These are phyloP conservation scores for chimpanzee (Pan troglodytes) DNA, from an alignment of 2,113 vertebrate species.

Conservation along the genomic window NHGRI_mPanTro3-v2.1_pri NC_072420.2:47171501-47172000, in stretches of 20 bases:
- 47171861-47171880: neutral
- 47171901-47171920: neutral
- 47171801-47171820: neutral
- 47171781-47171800: neutral
- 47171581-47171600: neutral
- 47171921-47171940: neutral
- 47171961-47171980: neutral
- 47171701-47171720: neutral
- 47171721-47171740: neutral
- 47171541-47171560: neutral
- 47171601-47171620: no score
- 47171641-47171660: neutral
- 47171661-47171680: neutral
- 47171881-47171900: neutral
- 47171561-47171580: neutral
- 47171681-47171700: neutral
- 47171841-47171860: neutral
- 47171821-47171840: neutral
- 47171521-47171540: neutral
- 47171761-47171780: neutral
- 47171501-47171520: neutral
- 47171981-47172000: neutral
- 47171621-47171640: neutral
- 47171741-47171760: neutral
- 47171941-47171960: neutral